These are phyloP conservation scores for Platycercus adscitus DNA, from an alignment of 2,113 vertebrate species.

Conservation along the genomic window DNA sequence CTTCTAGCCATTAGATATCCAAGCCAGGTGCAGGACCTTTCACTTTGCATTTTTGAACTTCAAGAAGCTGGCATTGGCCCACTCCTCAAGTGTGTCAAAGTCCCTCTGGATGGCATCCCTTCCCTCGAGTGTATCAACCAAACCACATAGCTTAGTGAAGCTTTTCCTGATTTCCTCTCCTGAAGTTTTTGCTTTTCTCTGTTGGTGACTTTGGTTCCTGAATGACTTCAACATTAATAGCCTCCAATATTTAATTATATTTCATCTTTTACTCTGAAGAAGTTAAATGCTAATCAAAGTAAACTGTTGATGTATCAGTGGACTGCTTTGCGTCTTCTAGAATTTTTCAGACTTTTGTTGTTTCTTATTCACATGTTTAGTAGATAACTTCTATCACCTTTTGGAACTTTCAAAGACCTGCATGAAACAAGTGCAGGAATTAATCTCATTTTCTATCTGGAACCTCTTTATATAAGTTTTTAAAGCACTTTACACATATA, in stretches of 20 bases:
- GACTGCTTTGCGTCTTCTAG: neutral
- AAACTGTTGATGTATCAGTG: neutral
- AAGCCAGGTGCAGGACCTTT: neutral
- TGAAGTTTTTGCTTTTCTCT: neutral
- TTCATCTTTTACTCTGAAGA: neutral
- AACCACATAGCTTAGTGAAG: neutral
- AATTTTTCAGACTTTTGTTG: neutral
- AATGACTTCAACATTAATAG: neutral
- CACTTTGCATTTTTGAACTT: neutral
- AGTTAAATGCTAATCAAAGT: neutral
- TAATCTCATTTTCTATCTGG: neutral
- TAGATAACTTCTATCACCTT: neutral
- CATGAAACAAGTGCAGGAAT: neutral
- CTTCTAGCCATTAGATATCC: neutral
- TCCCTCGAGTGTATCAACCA: neutral
- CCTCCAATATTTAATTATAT: neutral
- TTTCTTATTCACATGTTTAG: neutral
- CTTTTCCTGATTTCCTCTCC: neutral
- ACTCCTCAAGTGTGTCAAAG: neutral
- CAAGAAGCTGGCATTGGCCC: neutral
- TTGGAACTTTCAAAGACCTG: neutral
- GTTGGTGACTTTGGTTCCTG: neutral
- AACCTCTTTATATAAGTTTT: neutral
- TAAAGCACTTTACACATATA: neutral
- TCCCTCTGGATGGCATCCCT: neutral